Evolutionary conservation across 1,140 invertebrate genomes (phyloP), one percentile per base, ranked within the genome.

Genomic region (Brachionus koreanus): DNA sequence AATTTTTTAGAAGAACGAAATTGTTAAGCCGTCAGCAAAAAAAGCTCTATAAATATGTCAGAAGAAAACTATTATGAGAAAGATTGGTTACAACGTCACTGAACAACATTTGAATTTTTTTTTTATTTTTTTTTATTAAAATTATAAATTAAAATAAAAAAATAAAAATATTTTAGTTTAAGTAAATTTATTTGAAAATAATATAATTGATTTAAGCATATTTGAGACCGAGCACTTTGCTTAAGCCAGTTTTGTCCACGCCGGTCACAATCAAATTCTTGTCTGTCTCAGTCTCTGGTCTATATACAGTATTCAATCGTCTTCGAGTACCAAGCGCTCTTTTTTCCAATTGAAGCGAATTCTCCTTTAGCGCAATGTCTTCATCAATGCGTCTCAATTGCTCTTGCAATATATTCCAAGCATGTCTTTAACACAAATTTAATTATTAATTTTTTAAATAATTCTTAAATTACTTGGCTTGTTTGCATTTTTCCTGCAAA

Each of bases 371-470:
- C 39, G 86, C 86, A 39, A 89, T 84, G 72, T 89, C 88, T 85
- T 87, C 87, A 83, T 89, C 87, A 72, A 89, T 86, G 29, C 87
- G 84, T 83, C 89, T 87, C 16, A 89, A 84, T 67, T 88, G 87
- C 82, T 88, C 85, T 83, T 89, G 84, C 16, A 89, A 83, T 52
- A 87, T 86, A 84, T 89, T 87, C 83, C 88, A 84, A 46, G 87
- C 86, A 85, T 89, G 88, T 84, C 88, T 89, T 84, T 23, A 82
- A 85, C 19, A 65, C 29, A 3, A 83, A 43, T 25, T 16, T 16
- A 57, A 76, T 10, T 43, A 19, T 2, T 13, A 46, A 46, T 0
- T 7, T 61, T 3, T 16, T n/a, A n/a, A n/a, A n/a, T n/a, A n/a
- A n/a, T n/a, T 57, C 13, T 57, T 2, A 65, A 65, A 19, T 85